Percentiles rank a stretch among this genome's conserved stretches.
These are phyloP conservation scores for Melieria crassipennis DNA, from an alignment of 2,888 invertebrate species.

Conservation along the genomic window DNA sequence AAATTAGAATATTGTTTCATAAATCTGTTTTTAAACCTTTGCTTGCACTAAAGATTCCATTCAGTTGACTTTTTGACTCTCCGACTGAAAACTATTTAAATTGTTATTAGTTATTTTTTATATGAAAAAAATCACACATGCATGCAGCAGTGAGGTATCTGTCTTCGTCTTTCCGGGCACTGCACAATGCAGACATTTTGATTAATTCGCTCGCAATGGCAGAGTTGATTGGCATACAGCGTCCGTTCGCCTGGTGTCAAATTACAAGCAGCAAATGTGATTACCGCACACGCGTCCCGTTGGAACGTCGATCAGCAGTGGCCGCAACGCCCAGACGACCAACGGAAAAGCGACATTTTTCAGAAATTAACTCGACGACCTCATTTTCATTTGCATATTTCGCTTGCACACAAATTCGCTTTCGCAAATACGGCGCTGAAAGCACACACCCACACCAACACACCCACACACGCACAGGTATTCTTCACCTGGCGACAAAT, in stretches of 20 bases:
- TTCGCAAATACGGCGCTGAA: too few relatives aligned
- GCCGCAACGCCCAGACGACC: not conserved
- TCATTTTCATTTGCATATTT: not conserved
- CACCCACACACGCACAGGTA: not conserved
- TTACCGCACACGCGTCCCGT: not conserved
- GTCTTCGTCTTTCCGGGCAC: too few relatives aligned
- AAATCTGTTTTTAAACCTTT: too few relatives aligned
- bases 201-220: too few relatives aligned
- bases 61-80: too few relatives aligned
- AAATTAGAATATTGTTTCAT: too few relatives aligned
- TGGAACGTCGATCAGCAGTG: not conserved
- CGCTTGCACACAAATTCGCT: not conserved
- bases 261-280: too few relatives aligned
- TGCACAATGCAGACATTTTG: too few relatives aligned
- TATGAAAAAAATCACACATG: not conserved
- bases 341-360: not conserved
- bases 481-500: not conserved
- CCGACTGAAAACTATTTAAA: too few relatives aligned
- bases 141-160: not conserved
- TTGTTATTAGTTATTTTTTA: not conserved
- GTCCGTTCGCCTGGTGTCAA: too few relatives aligned
- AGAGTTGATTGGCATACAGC: too few relatives aligned
- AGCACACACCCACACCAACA: not conserved
- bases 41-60: too few relatives aligned
- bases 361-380: not conserved